Conservation (phyloP, 2,888 invertebrate species). For the Chymomyza caudatula region DNA sequence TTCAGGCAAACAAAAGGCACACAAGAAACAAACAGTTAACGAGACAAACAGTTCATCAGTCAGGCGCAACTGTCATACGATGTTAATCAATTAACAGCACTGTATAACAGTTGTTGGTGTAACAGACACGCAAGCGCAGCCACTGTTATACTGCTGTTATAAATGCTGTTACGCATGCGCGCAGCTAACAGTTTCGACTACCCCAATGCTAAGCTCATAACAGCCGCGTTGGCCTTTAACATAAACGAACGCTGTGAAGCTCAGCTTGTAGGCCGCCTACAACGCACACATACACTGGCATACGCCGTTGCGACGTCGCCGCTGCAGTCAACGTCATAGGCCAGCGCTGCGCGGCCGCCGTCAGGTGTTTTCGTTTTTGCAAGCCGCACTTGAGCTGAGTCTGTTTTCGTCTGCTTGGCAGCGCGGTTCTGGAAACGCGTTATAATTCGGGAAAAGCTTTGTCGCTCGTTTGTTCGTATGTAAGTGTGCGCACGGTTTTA, state of each 20-base stretch:
- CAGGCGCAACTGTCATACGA: background rate
- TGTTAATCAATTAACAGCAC: conserved; percentile 20
- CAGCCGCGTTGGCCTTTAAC: too few relatives aligned
- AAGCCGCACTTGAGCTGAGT: conserved; percentile 68
- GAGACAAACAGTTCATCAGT: background rate
- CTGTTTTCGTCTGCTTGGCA: conserved; percentile 74
- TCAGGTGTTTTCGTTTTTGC: conserved; percentile 75
- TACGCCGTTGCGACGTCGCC: conserved; percentile 11
- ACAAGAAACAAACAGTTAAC: background rate
- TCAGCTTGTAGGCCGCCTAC: conserved; percentile 20
- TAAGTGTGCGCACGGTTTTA: background rate
- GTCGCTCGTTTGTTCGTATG: conserved; percentile 3
- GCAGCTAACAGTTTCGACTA: conserved; percentile 2
- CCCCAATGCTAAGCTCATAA: background rate
- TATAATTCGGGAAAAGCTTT: conserved; percentile 24
- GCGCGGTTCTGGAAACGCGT: conserved; percentile 74
- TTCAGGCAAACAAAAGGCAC: background rate
- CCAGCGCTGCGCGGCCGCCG: conserved; percentile 20
- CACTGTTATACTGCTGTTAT: too few relatives aligned
- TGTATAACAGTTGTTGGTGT: conserved; percentile 4
- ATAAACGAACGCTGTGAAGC: conserved; percentile 27
- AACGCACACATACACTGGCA: conserved; percentile 1
- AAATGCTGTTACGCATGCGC: background rate
- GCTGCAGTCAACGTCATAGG: conserved; percentile 24
- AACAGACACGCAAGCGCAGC: conserved; percentile 8